Conservation (phyloP, 1,140 invertebrate species). For the Sarcophaga bullata region DNA sequence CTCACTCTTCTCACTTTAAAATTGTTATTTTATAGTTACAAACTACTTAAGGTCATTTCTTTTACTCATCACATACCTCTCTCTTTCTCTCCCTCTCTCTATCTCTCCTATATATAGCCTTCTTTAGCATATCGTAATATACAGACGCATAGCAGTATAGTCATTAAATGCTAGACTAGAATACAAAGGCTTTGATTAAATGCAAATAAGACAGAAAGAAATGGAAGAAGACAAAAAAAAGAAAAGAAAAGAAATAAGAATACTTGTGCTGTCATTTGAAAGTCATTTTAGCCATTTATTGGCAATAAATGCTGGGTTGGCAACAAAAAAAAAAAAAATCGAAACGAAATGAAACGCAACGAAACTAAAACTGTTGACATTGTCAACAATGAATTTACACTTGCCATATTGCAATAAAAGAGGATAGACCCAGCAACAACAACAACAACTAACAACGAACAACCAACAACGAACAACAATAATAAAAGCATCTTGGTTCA, state of each 20-base stretch:
- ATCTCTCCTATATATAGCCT: too few relatives aligned
- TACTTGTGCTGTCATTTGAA: conserved; percentile 25
- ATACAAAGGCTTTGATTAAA: too few relatives aligned
- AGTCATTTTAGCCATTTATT: conserved; percentile 39
- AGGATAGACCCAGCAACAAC: conserved; percentile 3
- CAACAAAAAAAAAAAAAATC: too few relatives aligned
- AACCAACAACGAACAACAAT: too few relatives aligned
- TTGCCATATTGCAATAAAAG: conserved; percentile 33
- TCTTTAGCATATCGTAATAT: too few relatives aligned
- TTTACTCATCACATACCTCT: not conserved
- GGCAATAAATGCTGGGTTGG: conserved; percentile 18
- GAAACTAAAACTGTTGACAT: conserved; percentile 35
- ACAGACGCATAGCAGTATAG: too few relatives aligned
- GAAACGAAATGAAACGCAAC: too few relatives aligned
- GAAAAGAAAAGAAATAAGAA: not conserved
- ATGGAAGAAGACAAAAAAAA: not conserved
- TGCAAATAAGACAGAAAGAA: not conserved
- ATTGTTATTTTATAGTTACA: conserved; percentile 29
- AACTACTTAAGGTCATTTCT: conserved; percentile 33
- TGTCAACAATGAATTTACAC: conserved; percentile 40
- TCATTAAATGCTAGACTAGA: too few relatives aligned
- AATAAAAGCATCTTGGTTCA: too few relatives aligned
- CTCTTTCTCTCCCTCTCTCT: too few relatives aligned
- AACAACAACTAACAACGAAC: too few relatives aligned
- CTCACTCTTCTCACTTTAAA: not conserved